These are phyloP conservation scores for Callosobruchus maculatus DNA, from an alignment of 2,888 invertebrate genomes.

Conservation along the genomic window DNA sequence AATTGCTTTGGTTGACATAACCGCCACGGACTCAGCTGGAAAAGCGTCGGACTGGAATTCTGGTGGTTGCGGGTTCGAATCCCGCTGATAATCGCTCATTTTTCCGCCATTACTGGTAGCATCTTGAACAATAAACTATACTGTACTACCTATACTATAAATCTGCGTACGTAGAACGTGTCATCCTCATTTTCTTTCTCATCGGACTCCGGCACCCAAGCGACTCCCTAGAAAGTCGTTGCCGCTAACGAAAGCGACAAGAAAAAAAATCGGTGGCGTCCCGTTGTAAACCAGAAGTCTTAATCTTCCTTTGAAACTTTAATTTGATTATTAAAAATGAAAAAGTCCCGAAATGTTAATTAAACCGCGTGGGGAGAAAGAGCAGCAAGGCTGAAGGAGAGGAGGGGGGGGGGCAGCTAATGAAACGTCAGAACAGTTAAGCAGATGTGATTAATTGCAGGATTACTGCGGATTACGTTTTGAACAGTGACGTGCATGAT, in stretches of 20 bases:
- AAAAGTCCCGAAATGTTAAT: slow-evolving; percentile 50
- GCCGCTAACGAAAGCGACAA: not conserved
- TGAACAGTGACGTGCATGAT: not conserved
- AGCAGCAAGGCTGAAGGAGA: too few relatives aligned
- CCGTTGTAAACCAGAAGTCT: slow-evolving; percentile 34
- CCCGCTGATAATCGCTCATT: too few relatives aligned
- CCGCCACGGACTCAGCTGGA: too few relatives aligned
- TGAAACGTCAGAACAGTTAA: slow-evolving; percentile 49
- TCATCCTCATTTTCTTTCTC: too few relatives aligned
- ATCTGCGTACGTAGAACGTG: too few relatives aligned
- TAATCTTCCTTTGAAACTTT: slow-evolving; percentile 37
- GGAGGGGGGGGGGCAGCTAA: slow-evolving; percentile 37
- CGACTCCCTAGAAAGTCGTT: not conserved
- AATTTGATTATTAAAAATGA: slow-evolving; percentile 51
- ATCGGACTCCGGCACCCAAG: too few relatives aligned
- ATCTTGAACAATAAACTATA: too few relatives aligned
- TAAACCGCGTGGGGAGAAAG: slow-evolving; percentile 49
- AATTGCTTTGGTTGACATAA: too few relatives aligned
- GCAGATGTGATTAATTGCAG: slow-evolving; percentile 51
- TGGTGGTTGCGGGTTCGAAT: too few relatives aligned
- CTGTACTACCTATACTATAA: too few relatives aligned
- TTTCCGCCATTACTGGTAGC: too few relatives aligned
- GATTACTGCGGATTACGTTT: slow-evolving; percentile 9
- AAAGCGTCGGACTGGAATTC: too few relatives aligned
- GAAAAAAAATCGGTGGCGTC: slow-evolving; percentile 13